Evolutionary conservation across 2,888 invertebrate species (phyloP), one percentile per base, ranked within the genome.

Genomic region (Tiliacea aurago): DNA sequence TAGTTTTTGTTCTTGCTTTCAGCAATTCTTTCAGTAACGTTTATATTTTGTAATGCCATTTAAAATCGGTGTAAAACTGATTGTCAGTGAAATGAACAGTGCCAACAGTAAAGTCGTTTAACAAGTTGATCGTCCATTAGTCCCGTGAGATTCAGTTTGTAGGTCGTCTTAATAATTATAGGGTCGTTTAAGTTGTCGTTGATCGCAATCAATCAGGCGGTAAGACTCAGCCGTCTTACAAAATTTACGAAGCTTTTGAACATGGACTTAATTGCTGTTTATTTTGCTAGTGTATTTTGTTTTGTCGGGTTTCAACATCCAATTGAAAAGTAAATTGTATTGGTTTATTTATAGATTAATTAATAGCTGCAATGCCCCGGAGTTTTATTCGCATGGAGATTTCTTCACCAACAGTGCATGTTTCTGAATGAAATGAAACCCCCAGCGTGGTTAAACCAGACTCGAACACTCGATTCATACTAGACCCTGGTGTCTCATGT

Each of bases 121-220:
- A 79, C 70, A 65, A 81, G 70, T 76, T 81, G 64, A 79, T 80
- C 72, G 76, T 41, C 69, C 70, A 80, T 85, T 86, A 84, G 81
- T 86, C 78, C 80, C 78, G 82, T 84, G 84, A 85, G 86, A 87
- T 85, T 86, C 79, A 81, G 81, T 88, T 87, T 85, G 87, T 88
- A 73, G 86, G 80, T 82, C 85, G 83, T 87, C 85, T 80, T 78
- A 83, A 82, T 89, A 91, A 91, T 91, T 90, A 86, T 80, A 84
- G 84, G 83, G 83, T 84, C 83, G 85, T 88, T 91, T 82, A 86
- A 80, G 82, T 81, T 78, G 86, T 84, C 86, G 81, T 58, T 82
- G 85, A 87, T 85, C 80, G 83, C 67, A 86, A 73, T 86, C 87
- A 85, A 90, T 90, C 86, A 88, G 87, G 76, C 86, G 73, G 81